Base-by-base conservation (phyloP, 2,888 invertebrate genomes). In the Epirrita christyi region DNA sequence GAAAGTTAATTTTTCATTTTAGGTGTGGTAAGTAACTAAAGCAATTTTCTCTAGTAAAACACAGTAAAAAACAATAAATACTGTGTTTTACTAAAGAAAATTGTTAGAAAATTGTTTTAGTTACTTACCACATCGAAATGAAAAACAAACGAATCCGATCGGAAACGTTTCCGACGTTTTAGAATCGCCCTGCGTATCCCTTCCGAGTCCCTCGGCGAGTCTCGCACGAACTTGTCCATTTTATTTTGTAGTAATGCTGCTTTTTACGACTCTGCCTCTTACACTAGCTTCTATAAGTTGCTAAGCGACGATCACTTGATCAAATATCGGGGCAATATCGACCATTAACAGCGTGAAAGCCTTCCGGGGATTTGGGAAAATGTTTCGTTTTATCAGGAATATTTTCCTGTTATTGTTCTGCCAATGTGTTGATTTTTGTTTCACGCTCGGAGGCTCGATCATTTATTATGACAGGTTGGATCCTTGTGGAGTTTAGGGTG, bases 321-420 rank as follows among this genome's bases (percentile, higher is more conserved):
- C 40, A 40, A 29, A 48, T 40, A 48, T 29, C n/a, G 36, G 8
- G 34, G 13, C 50, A 51, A 51, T 50, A 48, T 13, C 29, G 14
- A n/a, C 47, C 28, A 40, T 48, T 40, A 40, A 48, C 5, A 40
- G 27, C 28, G 15, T 21, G 21, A 43, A 27, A n/a, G 29, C 40
- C 15, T 29, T 11, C 40, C 5, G 2, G 21, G 38, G 37, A 27
- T 38, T 28, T 4, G 14, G 29, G 14, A 40, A 27, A 47, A 28
- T 46, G 10, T 8, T 34, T 36, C 36, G 3, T 11, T n/a, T 36
- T 36, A 36, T 14, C 13, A 7, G 8, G 13, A 38, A 13, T 11
- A 14, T 38, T 11, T 38, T 38, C 14, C 38, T 36, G 2, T 11
- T 32, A 8, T 32, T 36, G n/a, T 34, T 11, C 36, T 11, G n/a